Evolutionary conservation across 2,888 invertebrate genomes (phyloP).

Genomic region (Apamea monoglypha): DNA sequence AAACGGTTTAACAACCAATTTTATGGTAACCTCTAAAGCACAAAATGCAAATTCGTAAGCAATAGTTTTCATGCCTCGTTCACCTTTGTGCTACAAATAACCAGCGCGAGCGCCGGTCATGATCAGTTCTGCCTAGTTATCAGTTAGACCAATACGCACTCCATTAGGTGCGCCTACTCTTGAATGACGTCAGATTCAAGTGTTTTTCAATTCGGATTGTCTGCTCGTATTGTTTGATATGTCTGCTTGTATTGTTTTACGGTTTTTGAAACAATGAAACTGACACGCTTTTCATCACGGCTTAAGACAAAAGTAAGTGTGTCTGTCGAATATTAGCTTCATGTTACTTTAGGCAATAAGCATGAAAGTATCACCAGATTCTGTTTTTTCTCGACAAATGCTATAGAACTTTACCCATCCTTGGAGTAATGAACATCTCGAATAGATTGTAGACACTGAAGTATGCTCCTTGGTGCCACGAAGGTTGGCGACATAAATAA

Average conservation of each 20-base stretch:
- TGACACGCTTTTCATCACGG: background rate
- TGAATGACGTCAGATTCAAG: constrained; percentile 44
- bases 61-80: constrained; percentile 35
- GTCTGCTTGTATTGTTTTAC: background rate
- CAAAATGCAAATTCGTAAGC: constrained; percentile 41
- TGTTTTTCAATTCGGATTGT: constrained; percentile 26
- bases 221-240: constrained; percentile 21
- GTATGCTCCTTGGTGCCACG: constrained; percentile 16
- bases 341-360: too few species aligned
- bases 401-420: too few species aligned
- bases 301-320: background rate
- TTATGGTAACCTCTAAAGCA: constrained; percentile 29
- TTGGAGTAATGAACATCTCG: background rate
- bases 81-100: constrained; percentile 58
- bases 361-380: too few species aligned
- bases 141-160: constrained; percentile 41
- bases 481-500: constrained; percentile 44
- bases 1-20: constrained; percentile 13
- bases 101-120: constrained; percentile 46
- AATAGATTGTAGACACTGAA: background rate
- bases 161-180: constrained; percentile 42
- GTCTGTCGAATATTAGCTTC: background rate
- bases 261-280: background rate
- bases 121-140: constrained; percentile 51
- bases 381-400: background rate